Conservation (phyloP, 2,113 vertebrate species). For the Gymnorhina tibicen region DNA sequence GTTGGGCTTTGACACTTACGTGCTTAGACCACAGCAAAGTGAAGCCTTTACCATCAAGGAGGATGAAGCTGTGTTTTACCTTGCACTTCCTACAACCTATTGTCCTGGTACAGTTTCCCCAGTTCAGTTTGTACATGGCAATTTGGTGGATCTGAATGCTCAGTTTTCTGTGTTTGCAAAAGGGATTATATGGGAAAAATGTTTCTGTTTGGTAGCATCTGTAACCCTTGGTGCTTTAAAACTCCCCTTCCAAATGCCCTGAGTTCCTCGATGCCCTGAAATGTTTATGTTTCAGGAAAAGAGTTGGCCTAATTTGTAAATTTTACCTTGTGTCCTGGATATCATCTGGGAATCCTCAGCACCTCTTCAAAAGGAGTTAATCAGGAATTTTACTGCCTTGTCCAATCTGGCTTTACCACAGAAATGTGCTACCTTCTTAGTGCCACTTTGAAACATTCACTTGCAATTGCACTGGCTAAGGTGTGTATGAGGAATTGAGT, state of each 20-base stretch:
- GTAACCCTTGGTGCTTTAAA: neutral
- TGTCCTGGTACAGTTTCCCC: neutral
- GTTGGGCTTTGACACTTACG: accelerated
- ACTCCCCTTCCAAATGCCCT: neutral
- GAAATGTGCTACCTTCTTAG: neutral
- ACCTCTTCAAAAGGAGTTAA: neutral
- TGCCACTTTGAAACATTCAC: neutral
- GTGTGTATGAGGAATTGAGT: neutral
- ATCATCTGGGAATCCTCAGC: neutral
- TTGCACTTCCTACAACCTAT: neutral
- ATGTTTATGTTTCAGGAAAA: neutral
- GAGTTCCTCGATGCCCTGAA: neutral
- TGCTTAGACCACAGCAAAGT: neutral
- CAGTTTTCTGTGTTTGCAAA: neutral
- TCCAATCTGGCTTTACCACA: neutral
- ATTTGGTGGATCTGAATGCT: neutral
- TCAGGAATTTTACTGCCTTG: neutral
- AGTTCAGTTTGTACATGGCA: neutral
- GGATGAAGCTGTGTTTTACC: neutral
- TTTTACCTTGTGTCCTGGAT: neutral
- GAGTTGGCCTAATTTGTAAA: neutral
- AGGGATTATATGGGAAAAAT: neutral
- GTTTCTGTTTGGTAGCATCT: neutral
- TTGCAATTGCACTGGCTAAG: neutral
- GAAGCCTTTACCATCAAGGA: neutral